Percentiles rank a stretch among this genome's conserved stretches.
These are phyloP conservation scores for Eristalis intricaria DNA, from an alignment of 2,888 invertebrate genomes.

Conservation along the genomic window DNA sequence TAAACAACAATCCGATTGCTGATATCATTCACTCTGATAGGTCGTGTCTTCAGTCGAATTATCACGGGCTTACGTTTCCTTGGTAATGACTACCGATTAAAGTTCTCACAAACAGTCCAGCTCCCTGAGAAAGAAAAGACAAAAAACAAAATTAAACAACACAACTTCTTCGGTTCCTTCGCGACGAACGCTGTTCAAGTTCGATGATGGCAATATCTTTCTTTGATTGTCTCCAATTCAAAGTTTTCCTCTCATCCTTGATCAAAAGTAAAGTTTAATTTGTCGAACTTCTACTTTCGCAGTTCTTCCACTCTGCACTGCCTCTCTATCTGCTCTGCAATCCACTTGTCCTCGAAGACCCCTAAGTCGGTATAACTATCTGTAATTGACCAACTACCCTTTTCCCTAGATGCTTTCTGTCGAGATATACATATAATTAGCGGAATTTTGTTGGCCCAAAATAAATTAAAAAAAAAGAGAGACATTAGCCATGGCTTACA, in stretches of 20 bases:
- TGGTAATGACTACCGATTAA: neutral
- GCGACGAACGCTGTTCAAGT: neutral
- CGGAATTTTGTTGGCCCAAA: neutral
- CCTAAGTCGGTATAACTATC: neutral
- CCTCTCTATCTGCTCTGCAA: neutral
- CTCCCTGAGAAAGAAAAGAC: neutral
- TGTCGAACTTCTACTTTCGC: neutral
- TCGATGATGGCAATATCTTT: neutral
- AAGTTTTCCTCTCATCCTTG: neutral
- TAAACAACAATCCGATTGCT: too few relatives aligned
- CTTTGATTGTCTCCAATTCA: neutral
- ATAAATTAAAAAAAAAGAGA: neutral
- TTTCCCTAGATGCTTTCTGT: neutral
- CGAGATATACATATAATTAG: neutral
- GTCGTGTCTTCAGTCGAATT: too few relatives aligned
- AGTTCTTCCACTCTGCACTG: neutral
- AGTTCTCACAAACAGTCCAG: neutral
- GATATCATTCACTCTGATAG: too few relatives aligned
- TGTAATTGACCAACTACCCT: neutral
- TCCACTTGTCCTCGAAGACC: neutral
- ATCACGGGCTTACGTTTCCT: neutral
- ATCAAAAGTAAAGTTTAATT: neutral
- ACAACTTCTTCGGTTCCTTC: slow-evolving; percentile 7
- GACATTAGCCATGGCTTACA: neutral
- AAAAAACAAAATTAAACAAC: neutral